Percentiles rank a stretch among this genome's conserved stretches.
Conservation (phyloP, 2,113 vertebrate genomes). For the Corythornis madagascariensis region DNA sequence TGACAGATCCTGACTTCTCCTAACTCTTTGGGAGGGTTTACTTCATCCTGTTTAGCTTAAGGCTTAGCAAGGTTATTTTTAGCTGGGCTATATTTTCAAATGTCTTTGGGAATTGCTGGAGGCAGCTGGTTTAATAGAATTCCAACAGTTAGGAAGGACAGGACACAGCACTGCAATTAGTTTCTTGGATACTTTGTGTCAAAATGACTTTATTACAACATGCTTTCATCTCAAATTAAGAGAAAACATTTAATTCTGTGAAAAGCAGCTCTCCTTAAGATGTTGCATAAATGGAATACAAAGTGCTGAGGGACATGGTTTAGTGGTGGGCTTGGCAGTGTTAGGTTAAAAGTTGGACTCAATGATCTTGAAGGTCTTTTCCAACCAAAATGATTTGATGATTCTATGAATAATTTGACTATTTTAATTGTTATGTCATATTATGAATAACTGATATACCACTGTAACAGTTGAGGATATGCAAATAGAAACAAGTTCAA, state of each 20-base stretch:
- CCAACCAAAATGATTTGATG: no score
- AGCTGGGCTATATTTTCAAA: background rate
- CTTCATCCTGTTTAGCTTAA: conserved; percentile 15
- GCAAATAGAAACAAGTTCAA: background rate
- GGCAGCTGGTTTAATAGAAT: background rate
- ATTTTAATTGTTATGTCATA: background rate
- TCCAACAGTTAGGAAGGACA: background rate
- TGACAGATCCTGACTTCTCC: background rate
- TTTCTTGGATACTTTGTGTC: background rate
- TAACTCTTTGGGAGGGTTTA: background rate
- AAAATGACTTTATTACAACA: background rate
- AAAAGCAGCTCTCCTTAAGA: background rate
- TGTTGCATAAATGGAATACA: background rate
- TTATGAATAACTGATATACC: background rate
- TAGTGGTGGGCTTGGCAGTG: no score
- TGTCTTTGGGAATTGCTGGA: background rate
- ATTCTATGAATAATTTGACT: background rate
- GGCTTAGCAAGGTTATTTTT: background rate
- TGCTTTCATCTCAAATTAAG: background rate
- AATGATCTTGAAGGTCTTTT: no score
- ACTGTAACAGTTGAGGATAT: background rate
- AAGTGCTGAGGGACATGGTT: no score
- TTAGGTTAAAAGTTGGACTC: no score
- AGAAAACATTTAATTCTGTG: background rate
- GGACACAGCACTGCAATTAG: background rate